These are phyloP conservation scores for Melopsittacus undulatus DNA, from an alignment of 2,797 vertebrate species.

Conservation along the genomic window DNA sequence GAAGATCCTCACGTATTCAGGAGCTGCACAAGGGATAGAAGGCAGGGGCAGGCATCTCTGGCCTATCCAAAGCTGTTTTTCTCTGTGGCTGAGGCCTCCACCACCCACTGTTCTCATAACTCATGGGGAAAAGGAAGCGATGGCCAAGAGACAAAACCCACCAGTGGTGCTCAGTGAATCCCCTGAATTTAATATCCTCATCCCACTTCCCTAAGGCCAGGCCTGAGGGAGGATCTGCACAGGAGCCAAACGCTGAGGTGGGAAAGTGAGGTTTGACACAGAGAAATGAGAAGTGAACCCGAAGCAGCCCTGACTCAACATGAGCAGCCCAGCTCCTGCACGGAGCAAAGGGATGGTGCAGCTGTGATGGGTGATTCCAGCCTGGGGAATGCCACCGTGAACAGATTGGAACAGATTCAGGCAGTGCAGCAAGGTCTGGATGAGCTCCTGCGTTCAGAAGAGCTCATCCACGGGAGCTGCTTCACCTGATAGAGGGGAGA, in stretches of 20 bases:
- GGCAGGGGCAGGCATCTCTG: not conserved
- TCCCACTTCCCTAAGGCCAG: not conserved
- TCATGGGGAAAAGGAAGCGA: not conserved
- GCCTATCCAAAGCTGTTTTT: not conserved
- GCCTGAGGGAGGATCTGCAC: not conserved
- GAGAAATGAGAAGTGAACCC: not conserved
- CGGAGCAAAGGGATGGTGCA: not conserved
- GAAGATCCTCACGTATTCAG: not conserved
- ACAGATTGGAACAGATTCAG: fast-evolving
- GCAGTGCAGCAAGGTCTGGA: not conserved
- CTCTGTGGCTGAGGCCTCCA: not conserved
- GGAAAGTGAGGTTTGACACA: not conserved
- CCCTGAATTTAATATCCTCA: not conserved
- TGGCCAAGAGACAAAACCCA: not conserved
- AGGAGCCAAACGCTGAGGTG: not conserved
- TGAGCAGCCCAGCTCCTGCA: not conserved
- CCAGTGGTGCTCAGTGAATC: not conserved
- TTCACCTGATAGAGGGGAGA: not conserved
- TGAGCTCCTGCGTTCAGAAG: not conserved
- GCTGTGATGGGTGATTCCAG: not conserved
- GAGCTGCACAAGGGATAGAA: fast-evolving
- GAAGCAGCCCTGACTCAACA: not conserved
- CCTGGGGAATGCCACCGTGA: fast-evolving
- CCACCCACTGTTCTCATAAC: not conserved
- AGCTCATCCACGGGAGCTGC: not conserved